Evolutionary conservation across 2,113 vertebrate species (phyloP).

Genomic region (Pangasianodon gigas): DNA sequence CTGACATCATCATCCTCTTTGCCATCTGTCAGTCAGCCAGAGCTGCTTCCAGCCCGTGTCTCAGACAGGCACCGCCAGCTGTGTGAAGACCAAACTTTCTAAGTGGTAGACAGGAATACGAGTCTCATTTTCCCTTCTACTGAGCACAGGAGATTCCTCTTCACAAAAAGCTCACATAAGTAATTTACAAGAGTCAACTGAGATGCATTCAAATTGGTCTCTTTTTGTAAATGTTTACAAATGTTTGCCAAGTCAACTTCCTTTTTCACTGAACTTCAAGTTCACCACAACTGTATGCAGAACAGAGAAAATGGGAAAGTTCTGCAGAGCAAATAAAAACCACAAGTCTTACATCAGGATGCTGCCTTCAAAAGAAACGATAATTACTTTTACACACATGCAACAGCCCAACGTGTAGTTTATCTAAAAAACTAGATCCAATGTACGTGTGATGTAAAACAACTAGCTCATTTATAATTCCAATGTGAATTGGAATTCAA

Average conservation of each 20-base stretch:
- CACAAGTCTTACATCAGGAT: neutral
- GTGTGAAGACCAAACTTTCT: slow-evolving; percentile 1
- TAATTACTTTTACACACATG: neutral
- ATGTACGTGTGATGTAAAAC: neutral
- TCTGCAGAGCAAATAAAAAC: neutral
- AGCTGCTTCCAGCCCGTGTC: slow-evolving; percentile 53
- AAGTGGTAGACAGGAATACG: neutral
- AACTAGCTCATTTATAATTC: no score
- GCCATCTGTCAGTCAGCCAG: slow-evolving; percentile 51
- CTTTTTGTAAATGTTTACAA: neutral
- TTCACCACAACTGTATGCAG: slow-evolving; percentile 6
- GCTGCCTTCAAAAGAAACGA: no score
- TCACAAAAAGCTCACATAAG: neutral
- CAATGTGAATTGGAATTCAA: no score
- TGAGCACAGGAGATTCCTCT: neutral
- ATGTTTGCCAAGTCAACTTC: neutral
- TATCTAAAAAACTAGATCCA: neutral
- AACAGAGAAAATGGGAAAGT: neutral
- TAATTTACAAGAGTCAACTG: neutral
- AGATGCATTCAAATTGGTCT: neutral
- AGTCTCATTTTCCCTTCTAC: neutral
- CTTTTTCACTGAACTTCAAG: neutral
- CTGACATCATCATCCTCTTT: slow-evolving; percentile 62
- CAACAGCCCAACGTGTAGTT: neutral
- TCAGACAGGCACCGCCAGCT: slow-evolving; percentile 1